phyloP scores from a whole-genome alignment of 2,888 invertebrate genomes.

The Meta bourneti region DNA sequence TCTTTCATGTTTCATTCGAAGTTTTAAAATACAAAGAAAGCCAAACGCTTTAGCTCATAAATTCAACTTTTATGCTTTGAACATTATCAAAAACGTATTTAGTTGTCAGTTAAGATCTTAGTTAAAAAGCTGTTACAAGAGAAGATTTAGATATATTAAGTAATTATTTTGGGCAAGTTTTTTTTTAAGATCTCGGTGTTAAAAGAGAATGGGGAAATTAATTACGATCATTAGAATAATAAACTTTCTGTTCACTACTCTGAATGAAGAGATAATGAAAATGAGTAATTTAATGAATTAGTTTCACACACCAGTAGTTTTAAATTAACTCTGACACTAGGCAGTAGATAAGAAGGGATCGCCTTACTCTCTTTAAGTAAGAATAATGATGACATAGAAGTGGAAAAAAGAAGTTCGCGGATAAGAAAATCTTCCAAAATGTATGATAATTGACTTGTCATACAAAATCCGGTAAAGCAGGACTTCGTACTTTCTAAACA shows the following conservation, averaged over 20 bases:
- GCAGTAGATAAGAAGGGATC: not conserved
- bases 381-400: slow-evolving; percentile 1
- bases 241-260: not conserved
- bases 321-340: slow-evolving; percentile 19
- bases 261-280: not conserved
- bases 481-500: not conserved
- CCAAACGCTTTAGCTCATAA: too few species aligned
- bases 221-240: too few species aligned
- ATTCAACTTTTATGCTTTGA: too few species aligned
- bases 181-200: too few species aligned
- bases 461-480: not conserved
- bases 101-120: too few species aligned
- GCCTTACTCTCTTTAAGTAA: not conserved
- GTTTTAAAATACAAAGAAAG: too few species aligned
- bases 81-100: too few species aligned
- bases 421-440: not conserved
- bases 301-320: not conserved
- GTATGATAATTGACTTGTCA: not conserved
- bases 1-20: too few species aligned
- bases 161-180: too few species aligned
- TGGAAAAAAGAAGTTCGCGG: not conserved
- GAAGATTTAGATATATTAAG: too few species aligned
- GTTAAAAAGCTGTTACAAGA: too few species aligned
- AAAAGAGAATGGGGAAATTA: too few species aligned
- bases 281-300: slow-evolving; percentile 21